phyloP scores from a whole-genome alignment of 2,888 invertebrate genomes.

The Hypselothyrea guttata region DNA sequence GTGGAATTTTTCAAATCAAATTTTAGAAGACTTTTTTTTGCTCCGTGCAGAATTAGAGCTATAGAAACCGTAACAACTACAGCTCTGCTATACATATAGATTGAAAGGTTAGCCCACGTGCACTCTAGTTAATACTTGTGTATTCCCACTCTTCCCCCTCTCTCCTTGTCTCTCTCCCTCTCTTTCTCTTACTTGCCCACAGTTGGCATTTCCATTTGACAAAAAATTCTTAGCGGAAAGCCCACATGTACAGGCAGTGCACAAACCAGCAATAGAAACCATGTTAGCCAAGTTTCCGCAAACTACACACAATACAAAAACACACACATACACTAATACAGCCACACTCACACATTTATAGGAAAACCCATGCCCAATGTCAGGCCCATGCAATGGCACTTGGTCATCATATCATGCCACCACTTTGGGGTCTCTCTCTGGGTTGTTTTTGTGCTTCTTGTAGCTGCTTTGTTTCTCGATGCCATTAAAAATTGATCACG shows the following conservation, averaged over 20 bases:
- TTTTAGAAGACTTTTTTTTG: too few species aligned
- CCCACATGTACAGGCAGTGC: slow-evolving; percentile 54
- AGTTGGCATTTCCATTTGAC: slow-evolving; percentile 43
- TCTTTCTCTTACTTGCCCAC: slow-evolving; percentile 30
- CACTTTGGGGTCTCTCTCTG: slow-evolving; percentile 8
- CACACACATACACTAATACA: slow-evolving; percentile 3
- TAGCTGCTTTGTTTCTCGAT: slow-evolving; percentile 16
- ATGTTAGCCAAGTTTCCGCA: slow-evolving; percentile 49
- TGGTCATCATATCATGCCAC: slow-evolving; percentile 31
- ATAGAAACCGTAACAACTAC: neutral
- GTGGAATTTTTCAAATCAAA: too few species aligned
- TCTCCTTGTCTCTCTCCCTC: neutral
- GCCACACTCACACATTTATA: slow-evolving; percentile 3
- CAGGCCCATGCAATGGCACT: slow-evolving; percentile 11
- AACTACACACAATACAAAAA: slow-evolving; percentile 19
- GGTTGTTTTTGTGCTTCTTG: neutral
- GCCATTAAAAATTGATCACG: slow-evolving; percentile 60
- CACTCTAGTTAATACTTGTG: too few species aligned
- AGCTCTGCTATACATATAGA: neutral
- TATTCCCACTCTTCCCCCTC: too few species aligned
- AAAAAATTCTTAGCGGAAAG: slow-evolving; percentile 57
- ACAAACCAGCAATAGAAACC: slow-evolving; percentile 27
- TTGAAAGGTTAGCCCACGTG: neutral
- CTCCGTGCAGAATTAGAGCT: too few species aligned
- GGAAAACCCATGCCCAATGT: slow-evolving; percentile 4